Percentiles rank a stretch among this genome's conserved stretches.
phyloP scores from a whole-genome alignment of 2,888 invertebrate species.

The Conomelus anceps region DNA sequence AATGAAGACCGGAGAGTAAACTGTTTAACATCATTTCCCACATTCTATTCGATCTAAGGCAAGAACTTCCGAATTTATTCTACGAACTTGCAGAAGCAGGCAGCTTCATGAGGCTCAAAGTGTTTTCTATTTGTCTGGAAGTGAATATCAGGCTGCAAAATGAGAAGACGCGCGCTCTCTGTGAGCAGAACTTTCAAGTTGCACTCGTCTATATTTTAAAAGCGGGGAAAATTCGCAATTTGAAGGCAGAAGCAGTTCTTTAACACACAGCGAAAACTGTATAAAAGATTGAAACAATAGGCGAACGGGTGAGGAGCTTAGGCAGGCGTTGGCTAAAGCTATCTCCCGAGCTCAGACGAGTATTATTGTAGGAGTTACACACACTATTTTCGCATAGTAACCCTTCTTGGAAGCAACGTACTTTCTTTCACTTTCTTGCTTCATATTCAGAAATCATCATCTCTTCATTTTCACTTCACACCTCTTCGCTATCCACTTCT shows the following conservation, averaged over 20 bases:
- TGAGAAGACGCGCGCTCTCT: background rate
- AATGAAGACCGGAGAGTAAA: no score
- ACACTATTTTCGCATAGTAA: background rate
- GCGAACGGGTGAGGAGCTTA: background rate
- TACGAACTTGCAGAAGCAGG: background rate
- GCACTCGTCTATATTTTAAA: background rate
- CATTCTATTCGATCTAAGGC: no score
- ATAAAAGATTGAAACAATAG: background rate
- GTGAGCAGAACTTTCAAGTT: background rate
- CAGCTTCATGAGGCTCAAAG: background rate
- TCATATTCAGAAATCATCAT: background rate
- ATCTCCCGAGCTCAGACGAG: background rate
- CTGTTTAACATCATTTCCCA: no score
- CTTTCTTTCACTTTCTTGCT: background rate
- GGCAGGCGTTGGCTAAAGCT: background rate
- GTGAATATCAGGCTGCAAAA: background rate
- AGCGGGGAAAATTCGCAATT: slow-evolving; percentile 4
- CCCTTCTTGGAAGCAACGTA: no score
- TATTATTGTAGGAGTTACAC: background rate
- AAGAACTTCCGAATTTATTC: background rate
- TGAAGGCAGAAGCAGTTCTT: background rate
- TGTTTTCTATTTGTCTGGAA: background rate
- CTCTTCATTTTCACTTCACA: background rate
- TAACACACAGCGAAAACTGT: background rate
- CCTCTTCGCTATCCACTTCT: background rate